Base-by-base conservation (phyloP, 2,888 invertebrate species). In the Pristionchus arcanus region DNA sequence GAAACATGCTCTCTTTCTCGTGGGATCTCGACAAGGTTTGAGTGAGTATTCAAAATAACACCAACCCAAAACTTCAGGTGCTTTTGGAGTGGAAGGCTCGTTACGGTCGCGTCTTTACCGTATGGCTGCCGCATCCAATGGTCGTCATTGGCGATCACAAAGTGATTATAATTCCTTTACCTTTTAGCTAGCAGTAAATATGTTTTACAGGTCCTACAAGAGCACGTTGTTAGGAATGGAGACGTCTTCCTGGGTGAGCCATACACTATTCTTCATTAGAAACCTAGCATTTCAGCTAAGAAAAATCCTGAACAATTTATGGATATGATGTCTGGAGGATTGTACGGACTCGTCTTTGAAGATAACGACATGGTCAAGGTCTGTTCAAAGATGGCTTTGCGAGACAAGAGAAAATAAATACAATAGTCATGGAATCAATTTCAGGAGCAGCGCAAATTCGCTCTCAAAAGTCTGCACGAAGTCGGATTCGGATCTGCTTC, bases 141-240 rank as follows among this genome's bases (percentile, higher is more conserved):
- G 37, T 85, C 4, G 85, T 85, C 37, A 63, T 63, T 63, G 85
- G 85, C 13, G 85, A 85, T 63, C 63, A 59, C 25, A 85, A 85
- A 37, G 85, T 85, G 59, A 37, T 21, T 63, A 21, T 74, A 28
- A 37, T 37, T 21, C 37, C 7, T 37, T 74, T 21, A 21, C 4
- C n/a, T n/a, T n/a, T n/a, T n/a, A n/a, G 4, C 11, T 15, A 28
- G 15, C 2, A 2, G 28, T 3, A 28, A 71, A 9, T 9, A 11
- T n/a, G 16, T 34, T 71, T 71, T 37, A 19, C 42, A 85, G 85
- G 63, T 85, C 25, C 63, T 85, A 4, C 85, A 85, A 59, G 85
- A 85, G 37, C 59, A 63, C 37, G 63, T 85, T 4, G 21, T 85
- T 7, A 59, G 31, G 37, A 37, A 85, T 25, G 37, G 85, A 37